A percentile compares a stretch with the other conserved stretches of the same genome.
Evolutionary conservation across 2,797 vertebrate species (phyloP).

Genomic region (Remorina albescens): DNA sequence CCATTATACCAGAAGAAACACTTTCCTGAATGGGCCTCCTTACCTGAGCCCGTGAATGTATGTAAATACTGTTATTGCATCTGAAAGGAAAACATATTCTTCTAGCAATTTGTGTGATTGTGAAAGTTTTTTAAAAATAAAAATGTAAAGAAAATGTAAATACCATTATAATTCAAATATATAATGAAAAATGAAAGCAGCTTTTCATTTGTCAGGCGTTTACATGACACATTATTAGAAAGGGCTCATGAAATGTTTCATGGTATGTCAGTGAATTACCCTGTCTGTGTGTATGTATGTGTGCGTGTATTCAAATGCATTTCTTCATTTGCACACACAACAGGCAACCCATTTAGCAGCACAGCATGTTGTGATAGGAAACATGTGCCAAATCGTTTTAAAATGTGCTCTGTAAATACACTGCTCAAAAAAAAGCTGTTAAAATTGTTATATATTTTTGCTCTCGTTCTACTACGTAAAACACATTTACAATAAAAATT

Average conservation of each 20-base stretch:
- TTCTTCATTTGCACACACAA: constrained; percentile 15
- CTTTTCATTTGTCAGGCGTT: constrained; percentile 55
- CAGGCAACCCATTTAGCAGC: constrained; percentile 22
- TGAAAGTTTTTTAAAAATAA: constrained; percentile 85
- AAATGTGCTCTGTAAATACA: constrained; percentile 63
- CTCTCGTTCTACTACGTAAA: constrained; percentile 90
- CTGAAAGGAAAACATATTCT: constrained; percentile 78
- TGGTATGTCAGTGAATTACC: constrained; percentile 5
- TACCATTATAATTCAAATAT: constrained; percentile 88
- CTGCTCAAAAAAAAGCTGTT: constrained; percentile 54
- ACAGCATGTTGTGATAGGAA: constrained; percentile 21
- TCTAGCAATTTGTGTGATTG: constrained; percentile 87
- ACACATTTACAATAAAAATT: constrained; percentile 95
- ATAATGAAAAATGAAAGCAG: constrained; percentile 54
- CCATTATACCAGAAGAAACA: constrained; percentile 77
- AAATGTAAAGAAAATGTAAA: constrained; percentile 90
- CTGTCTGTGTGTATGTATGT: background rate
- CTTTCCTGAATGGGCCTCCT: constrained; percentile 79
- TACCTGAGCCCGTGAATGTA: constrained; percentile 93
- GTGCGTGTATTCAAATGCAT: background rate
- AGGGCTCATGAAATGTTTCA: constrained; percentile 40
- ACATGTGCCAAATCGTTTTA: constrained; percentile 31
- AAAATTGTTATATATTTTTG: constrained; percentile 88
- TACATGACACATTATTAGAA: constrained; percentile 44
- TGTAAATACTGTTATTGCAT: constrained; percentile 92